Evolutionary conservation across 2,797 vertebrate genomes (phyloP), one percentile per base, ranked within the genome.

Genomic region (Takifugu rubripes): DNA sequence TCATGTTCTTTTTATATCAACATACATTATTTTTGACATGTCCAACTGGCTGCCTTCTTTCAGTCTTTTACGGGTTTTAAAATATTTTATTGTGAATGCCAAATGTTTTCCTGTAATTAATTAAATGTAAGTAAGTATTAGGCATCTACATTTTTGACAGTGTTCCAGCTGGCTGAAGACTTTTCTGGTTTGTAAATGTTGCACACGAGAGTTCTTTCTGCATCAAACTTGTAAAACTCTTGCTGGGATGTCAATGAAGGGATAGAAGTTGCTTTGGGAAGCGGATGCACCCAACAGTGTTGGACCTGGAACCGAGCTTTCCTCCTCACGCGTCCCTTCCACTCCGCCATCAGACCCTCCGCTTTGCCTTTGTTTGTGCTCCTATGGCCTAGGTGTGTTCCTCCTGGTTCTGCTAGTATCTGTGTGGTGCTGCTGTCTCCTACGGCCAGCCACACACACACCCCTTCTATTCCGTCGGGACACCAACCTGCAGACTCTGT

Each of bases 401-500:
- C 72, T 94, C 17, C 84, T 93, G 2, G 81, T 95, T 59, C 88
- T 99, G 73, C 71, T 97, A 61, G 84, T 95, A 60, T 98, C 96
- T 54, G 84, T 94, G 12, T 93, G 93, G 51, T 98, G 94, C 49
- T 96, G 95, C 56, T 93, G 93, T 77, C 93, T 93, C 64, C 92
- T 99, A 61, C 93, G 91, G 14, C 95, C 96, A 0, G 95, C 96
- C 31, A 96, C 97, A 80, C 94, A 93, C 2, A 94, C 96, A 6
- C 97, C 97, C 0, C 88, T 98, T 16, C 90, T 98, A n/a, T 99
- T 99, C 83, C 90, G 94, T 47, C 93, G 89, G 0, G 93, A 98
- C 72, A 98, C 97, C 14, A 99, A 99, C 90, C 95, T 99, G 64
- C 97, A 99, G 88, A 92, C 93, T 64, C 91, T 99, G 5, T 88